Evolutionary conservation across 2,888 invertebrate genomes (phyloP), one percentile per base, ranked within the genome.

Genomic region (Cheilosia pagana): DNA sequence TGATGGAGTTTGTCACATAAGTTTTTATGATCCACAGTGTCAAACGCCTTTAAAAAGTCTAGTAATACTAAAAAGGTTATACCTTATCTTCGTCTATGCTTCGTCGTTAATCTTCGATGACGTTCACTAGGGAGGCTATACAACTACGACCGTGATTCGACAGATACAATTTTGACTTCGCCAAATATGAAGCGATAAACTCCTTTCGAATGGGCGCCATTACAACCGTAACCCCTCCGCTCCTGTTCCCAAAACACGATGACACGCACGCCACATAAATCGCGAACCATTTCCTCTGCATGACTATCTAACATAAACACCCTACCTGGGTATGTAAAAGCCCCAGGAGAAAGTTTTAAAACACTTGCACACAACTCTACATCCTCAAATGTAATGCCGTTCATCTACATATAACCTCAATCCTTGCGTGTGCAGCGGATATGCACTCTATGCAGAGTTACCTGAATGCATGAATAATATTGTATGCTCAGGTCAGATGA

Each of bases 401-500:
- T n/a, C n/a, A 39, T 67, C 50, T 77, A n/a, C 63, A 41, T 68
- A 74, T 74, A 83, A 83, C 78, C 83, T 78, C 78, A 83, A 83
- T 83, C 31, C 68, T 63, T 28, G 50, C 50, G 28, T 25, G 35
- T 35, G 35, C 35, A 35, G 41, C 68, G 82, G 52, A 82, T 72
- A 82, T 57, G 65, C 62, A 70, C 39, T 77, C 25, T 35, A 62
- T 60, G 41, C 25, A 21, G 53, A 57, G 68, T 63, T 78, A 31
- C 72, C 74, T 74, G 78, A 70, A 83, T 83, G 78, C 83, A 83
- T 83, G 78, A 63, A 78, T 74, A 83, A 78, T 83, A 70, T 83
- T 74, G 68, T 83, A 16, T 72, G 63, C 57, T 70, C 60, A 59
- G 83, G 78, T 78, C 83, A 83, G 68, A 75, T 75, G 79, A 74